phyloP scores from a whole-genome alignment of 1,140 invertebrate species.

The Drosophila biarmipes region DNA sequence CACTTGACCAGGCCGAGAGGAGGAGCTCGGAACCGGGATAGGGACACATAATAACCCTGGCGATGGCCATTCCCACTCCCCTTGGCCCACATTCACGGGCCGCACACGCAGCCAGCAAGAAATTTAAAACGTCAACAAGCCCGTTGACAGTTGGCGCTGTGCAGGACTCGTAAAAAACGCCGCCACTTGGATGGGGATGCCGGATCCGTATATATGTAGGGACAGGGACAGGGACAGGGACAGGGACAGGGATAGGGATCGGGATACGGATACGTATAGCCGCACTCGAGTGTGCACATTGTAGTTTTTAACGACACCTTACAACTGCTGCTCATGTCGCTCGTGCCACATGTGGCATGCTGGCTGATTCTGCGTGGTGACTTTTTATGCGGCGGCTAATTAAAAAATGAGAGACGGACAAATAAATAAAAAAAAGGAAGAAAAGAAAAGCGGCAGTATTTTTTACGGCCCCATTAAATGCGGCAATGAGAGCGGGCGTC shows the following conservation, averaged over 20 bases:
- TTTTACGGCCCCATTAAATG: slow-evolving; percentile 50
- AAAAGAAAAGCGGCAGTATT: slow-evolving; percentile 27
- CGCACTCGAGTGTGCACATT: slow-evolving; percentile 44
- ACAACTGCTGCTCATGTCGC: slow-evolving; percentile 54
- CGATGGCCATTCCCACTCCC: slow-evolving; percentile 23
- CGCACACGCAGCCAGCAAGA: slow-evolving; percentile 37
- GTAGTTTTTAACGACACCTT: slow-evolving; percentile 72
- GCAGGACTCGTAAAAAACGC: slow-evolving; percentile 64
- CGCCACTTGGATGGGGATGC: slow-evolving; percentile 19
- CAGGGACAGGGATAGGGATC: slow-evolving; percentile 1
- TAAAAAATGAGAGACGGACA: slow-evolving; percentile 62
- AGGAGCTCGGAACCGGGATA: slow-evolving; percentile 1
- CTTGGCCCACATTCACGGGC: slow-evolving; percentile 5
- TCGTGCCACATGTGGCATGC: slow-evolving; percentile 73
- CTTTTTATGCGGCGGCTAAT: slow-evolving; percentile 76
- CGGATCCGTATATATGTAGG: neutral
- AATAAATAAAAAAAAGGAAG: slow-evolving; percentile 5
- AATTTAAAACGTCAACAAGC: slow-evolving; percentile 58
- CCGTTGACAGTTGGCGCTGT: slow-evolving; percentile 70
- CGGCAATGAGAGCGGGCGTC: slow-evolving; percentile 48
- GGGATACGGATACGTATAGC: slow-evolving; percentile 13
- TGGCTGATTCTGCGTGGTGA: slow-evolving; percentile 51
- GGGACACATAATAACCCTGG: slow-evolving; percentile 19
- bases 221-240: slow-evolving; percentile 10
- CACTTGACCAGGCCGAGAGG: slow-evolving; percentile 44